Evolutionary conservation across 2,888 invertebrate species (phyloP).

Genomic region (Cantharis rufa): DNA sequence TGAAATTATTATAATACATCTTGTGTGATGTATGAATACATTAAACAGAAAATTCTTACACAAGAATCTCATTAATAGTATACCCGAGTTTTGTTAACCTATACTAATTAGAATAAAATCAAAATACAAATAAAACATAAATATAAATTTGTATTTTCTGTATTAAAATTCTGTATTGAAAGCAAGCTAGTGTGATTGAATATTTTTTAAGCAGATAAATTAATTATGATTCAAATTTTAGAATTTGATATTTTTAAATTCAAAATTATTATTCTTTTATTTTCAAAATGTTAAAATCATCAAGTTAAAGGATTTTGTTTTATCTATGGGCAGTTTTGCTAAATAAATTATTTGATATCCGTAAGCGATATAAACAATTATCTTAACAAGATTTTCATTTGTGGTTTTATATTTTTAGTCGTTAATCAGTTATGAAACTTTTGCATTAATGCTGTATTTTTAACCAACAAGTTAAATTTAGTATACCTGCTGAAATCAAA

Average conservation of each 20-base stretch:
- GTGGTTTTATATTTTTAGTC: background rate
- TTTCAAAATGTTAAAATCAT: background rate
- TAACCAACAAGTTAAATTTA: constrained; percentile 12
- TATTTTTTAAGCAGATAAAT: too few relatives aligned
- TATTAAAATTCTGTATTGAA: background rate
- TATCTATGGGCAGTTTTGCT: background rate
- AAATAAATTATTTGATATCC: background rate
- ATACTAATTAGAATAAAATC: background rate
- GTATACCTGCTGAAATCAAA: constrained; percentile 14
- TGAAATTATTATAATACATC: constrained; percentile 25
- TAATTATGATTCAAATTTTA: too few relatives aligned
- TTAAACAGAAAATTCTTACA: background rate
- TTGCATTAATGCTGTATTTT: constrained; percentile 5
- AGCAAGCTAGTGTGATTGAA: too few relatives aligned
- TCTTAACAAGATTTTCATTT: background rate
- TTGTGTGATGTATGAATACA: constrained; percentile 30
- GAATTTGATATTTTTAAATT: too few relatives aligned
- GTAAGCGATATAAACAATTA: background rate
- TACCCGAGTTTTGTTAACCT: background rate
- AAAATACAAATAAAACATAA: background rate
- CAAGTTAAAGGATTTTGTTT: background rate
- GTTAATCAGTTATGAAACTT: background rate
- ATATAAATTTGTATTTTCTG: background rate
- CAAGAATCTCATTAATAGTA: background rate
- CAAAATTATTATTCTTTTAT: too few relatives aligned